These are phyloP conservation scores for Acrossocheilus fasciatus DNA, from an alignment of 2,797 vertebrate genomes.

Conservation along the genomic window DNA sequence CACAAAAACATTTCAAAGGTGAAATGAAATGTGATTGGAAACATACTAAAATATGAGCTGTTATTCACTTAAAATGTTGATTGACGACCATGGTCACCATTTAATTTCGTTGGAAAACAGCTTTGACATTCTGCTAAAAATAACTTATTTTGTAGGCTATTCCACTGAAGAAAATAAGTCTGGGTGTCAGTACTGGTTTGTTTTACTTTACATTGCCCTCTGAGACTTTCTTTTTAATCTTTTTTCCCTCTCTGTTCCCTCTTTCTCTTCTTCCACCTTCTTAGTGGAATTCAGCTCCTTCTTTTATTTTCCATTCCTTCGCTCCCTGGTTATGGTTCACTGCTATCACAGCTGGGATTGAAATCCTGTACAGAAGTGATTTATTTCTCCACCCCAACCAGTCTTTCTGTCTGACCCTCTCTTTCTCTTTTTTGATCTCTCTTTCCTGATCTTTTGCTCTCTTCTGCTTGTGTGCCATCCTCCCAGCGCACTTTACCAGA, in stretches of 20 bases:
- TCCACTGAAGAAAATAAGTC: background rate
- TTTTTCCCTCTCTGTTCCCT: background rate
- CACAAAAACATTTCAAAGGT: background rate
- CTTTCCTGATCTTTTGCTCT: slow-evolving; percentile 33
- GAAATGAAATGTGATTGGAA: background rate
- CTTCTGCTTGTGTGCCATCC: slow-evolving; percentile 12
- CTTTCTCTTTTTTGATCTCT: slow-evolving; percentile 39
- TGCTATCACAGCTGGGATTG: slow-evolving; percentile 39
- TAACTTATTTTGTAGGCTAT: background rate
- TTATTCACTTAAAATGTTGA: background rate
- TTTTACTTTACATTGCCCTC: background rate
- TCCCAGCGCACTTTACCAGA: background rate
- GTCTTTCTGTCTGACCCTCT: slow-evolving; percentile 26
- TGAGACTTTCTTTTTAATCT: slow-evolving; percentile 16
- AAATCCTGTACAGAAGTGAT: slow-evolving; percentile 50
- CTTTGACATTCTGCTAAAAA: background rate
- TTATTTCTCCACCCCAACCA: slow-evolving; percentile 44
- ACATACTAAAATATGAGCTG: background rate
- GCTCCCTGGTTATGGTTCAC: slow-evolving; percentile 30
- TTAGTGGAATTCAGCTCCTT: slow-evolving; percentile 21
- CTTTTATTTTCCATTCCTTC: slow-evolving; percentile 36
- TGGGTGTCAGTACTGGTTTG: background rate
- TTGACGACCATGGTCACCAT: background rate
- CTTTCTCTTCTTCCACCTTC: slow-evolving; percentile 28
- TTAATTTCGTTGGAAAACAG: slow-evolving; percentile 8